Evolutionary conservation across 2,888 invertebrate species (phyloP).

Genomic region (Mythimna pallens): DNA sequence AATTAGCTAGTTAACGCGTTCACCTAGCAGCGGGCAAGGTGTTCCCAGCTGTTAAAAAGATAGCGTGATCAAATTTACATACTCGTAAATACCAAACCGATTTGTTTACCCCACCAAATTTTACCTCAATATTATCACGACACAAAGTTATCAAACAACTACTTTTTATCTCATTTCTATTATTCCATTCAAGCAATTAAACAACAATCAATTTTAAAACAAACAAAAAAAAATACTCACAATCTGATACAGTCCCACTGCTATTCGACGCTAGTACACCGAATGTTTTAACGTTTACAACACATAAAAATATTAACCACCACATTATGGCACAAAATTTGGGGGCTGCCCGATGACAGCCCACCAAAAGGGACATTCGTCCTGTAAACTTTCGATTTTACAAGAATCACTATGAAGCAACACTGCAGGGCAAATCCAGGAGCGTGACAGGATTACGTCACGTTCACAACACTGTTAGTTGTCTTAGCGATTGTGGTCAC

Average conservation of each 20-base stretch:
- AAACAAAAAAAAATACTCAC: constrained; percentile 77
- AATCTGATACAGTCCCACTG: constrained; percentile 77
- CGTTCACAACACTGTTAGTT: constrained; percentile 75
- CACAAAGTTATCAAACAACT: constrained; percentile 4
- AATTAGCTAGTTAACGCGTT: constrained; percentile 72
- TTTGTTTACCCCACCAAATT: constrained; percentile 65
- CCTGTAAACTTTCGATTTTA: constrained; percentile 87
- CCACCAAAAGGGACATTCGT: constrained; percentile 88
- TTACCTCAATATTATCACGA: constrained; percentile 4
- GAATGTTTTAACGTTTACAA: constrained; percentile 83
- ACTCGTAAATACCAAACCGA: constrained; percentile 35
- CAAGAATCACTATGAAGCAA: constrained; percentile 80
- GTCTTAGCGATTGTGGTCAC: constrained; percentile 77
- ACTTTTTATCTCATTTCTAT: constrained; percentile 14
- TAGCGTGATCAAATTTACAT: constrained; percentile 62
- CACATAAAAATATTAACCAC: constrained; percentile 89
- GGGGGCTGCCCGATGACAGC: constrained; percentile 90
- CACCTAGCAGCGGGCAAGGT: constrained; percentile 63
- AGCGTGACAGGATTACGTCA: constrained; percentile 73
- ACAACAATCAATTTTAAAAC: constrained; percentile 47
- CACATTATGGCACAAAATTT: constrained; percentile 89
- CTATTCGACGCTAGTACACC: constrained; percentile 82
- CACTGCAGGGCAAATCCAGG: constrained; percentile 76
- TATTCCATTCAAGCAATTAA: constrained; percentile 38
- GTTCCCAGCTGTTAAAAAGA: constrained; percentile 73